phyloP scores from a whole-genome alignment of 1,140 invertebrate genomes.

The Drosophila eugracilis region DNA sequence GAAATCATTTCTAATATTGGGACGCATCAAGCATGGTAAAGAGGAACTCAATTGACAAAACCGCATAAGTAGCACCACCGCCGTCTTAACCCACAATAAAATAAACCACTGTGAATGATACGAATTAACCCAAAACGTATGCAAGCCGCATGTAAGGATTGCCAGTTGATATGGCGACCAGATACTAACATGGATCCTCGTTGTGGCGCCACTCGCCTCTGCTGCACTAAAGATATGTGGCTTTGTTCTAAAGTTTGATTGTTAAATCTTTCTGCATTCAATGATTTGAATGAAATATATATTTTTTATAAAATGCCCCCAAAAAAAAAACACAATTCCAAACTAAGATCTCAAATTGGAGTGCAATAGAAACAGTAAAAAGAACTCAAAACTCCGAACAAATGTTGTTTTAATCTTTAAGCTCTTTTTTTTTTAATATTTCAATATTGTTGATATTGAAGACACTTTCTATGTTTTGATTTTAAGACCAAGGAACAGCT shows the following conservation, averaged over 20 bases:
- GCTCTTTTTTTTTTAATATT: background rate
- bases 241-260: conserved; percentile 52
- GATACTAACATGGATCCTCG: conserved; percentile 11
- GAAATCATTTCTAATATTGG: conserved; percentile 30
- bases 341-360: conserved; percentile 20
- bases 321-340: background rate
- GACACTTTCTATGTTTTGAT: conserved; percentile 34
- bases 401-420: conserved; percentile 25
- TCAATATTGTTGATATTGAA: background rate
- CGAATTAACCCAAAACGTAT: conserved; percentile 14
- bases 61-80: conserved; percentile 5
- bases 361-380: conserved; percentile 23
- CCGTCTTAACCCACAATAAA: background rate
- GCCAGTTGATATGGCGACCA: conserved; percentile 5
- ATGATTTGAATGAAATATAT: conserved; percentile 42
- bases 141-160: background rate
- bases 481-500: conserved; percentile 87
- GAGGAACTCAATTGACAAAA: conserved; percentile 9
- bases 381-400: conserved; percentile 10
- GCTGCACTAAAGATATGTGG: conserved; percentile 30
- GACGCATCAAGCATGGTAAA: conserved; percentile 22
- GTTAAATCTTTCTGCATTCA: conserved; percentile 45
- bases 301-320: conserved; percentile 51
- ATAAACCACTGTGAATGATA: conserved; percentile 12
- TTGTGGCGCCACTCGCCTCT: conserved; percentile 11